Percentiles rank a stretch among this genome's conserved stretches.
phyloP scores from a whole-genome alignment of 2,797 vertebrate species.

The Glossophaga mutica region DNA sequence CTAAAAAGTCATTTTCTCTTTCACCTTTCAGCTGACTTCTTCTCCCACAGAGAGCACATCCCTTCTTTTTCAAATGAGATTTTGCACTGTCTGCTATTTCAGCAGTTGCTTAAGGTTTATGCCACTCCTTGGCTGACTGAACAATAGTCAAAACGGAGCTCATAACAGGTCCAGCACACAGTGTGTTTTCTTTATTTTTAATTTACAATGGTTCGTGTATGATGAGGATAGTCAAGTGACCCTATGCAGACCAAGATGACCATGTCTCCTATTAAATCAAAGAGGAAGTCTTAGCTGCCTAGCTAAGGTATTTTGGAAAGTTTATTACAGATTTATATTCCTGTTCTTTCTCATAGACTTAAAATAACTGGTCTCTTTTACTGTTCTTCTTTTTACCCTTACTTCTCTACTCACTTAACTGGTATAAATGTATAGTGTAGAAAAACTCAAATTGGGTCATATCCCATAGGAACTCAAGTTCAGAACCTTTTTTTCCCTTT shows the following conservation, averaged over 20 bases:
- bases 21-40: constrained; percentile 29
- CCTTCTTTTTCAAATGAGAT: constrained; percentile 27
- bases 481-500: constrained; percentile 13
- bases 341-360: constrained; percentile 3
- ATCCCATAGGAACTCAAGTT: constrained; percentile 33
- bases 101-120: constrained; percentile 36
- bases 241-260: not conserved
- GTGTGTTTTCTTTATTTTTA: not conserved
- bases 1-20: constrained; percentile 34
- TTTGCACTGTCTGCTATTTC: constrained; percentile 32
- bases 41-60: not conserved
- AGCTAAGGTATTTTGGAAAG: not conserved
- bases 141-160: constrained; percentile 28
- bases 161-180: not conserved
- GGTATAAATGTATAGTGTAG: not conserved
- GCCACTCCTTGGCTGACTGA: not conserved
- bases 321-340: constrained; percentile 31
- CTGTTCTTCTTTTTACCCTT: not conserved
- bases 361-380: constrained; percentile 40
- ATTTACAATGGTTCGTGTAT: not conserved
- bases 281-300: not conserved
- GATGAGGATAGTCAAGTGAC: not conserved
- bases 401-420: constrained; percentile 3
- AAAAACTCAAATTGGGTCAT: constrained; percentile 48
- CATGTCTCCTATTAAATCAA: not conserved